Evolutionary conservation across 92 coral and sea anemone genomes (phyloP).

Genomic region (Parazoanthus swiftii): DNA sequence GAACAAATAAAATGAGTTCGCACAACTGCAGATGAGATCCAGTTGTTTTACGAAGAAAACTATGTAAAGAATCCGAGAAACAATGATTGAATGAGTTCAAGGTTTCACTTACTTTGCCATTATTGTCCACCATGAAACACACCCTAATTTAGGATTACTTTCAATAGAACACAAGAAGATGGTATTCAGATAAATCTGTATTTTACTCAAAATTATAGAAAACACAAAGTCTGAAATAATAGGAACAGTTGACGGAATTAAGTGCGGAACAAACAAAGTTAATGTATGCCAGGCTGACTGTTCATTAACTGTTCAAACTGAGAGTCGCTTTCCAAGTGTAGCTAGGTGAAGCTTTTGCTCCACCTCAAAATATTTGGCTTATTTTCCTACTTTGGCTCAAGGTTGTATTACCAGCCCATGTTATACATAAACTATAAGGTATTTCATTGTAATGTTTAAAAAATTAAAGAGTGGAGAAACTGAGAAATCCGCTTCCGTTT

Average conservation of each 20-base stretch:
- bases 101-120: constrained; percentile 12
- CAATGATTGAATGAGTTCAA: background rate
- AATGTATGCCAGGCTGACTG: background rate
- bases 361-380: constrained; percentile 26
- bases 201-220: constrained; percentile 8
- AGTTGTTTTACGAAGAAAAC: constrained; percentile 5
- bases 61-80: constrained; percentile 30
- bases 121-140: background rate
- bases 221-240: constrained; percentile 1
- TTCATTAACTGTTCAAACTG: background rate
- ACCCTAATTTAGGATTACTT: constrained; percentile 3
- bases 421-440: background rate
- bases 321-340: constrained; percentile 11
- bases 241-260: constrained; percentile 12
- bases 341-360: background rate
- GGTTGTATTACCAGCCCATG: background rate
- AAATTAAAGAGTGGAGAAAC: background rate
- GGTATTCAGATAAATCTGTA: constrained; percentile 24
- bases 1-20: background rate
- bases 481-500: constrained; percentile 22
- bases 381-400: background rate
- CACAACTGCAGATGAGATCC: background rate
- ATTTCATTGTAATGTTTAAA: constrained; percentile 4
- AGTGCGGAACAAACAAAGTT: constrained; percentile 27
- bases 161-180: constrained; percentile 16